Evolutionary conservation across 2,797 vertebrate species (phyloP).

Genomic region (Sandelia bainsii): DNA sequence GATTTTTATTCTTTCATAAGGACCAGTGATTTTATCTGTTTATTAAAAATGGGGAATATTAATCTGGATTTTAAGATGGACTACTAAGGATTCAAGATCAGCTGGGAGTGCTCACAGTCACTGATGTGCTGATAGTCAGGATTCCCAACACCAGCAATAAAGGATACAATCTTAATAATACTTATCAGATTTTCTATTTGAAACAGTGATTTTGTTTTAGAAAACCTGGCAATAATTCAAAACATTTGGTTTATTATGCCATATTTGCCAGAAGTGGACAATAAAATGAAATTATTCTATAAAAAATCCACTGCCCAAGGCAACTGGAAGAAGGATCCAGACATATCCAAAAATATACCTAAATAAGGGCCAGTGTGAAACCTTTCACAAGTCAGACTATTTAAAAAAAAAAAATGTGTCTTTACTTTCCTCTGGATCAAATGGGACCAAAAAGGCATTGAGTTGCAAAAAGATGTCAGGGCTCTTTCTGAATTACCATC

Average conservation of each 20-base stretch:
- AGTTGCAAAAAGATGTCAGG: neutral
- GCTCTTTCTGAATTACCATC: slow-evolving; percentile 4
- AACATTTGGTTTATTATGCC: neutral
- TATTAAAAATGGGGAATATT: neutral
- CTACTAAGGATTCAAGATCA: slow-evolving; percentile 7
- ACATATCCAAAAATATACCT: neutral
- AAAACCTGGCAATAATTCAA: neutral
- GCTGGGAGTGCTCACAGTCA: neutral
- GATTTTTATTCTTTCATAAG: neutral
- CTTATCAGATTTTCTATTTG: neutral
- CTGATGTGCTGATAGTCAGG: neutral
- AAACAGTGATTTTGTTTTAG: neutral
- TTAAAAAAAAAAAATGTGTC: neutral
- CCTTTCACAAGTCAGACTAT: neutral
- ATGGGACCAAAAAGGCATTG: neutral
- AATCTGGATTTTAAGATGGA: neutral
- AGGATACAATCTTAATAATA: neutral
- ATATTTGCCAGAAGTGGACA: neutral
- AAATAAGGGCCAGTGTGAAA: neutral
- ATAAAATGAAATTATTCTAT: neutral
- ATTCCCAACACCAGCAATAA: neutral
- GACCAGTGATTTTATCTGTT: neutral
- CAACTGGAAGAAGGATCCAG: neutral
- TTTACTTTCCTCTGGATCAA: neutral
- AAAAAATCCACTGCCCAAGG: neutral